Percentiles rank a stretch among this genome's conserved stretches.
phyloP scores from a whole-genome alignment of 2,113 vertebrate species.

The Albula glossodonta region DNA sequence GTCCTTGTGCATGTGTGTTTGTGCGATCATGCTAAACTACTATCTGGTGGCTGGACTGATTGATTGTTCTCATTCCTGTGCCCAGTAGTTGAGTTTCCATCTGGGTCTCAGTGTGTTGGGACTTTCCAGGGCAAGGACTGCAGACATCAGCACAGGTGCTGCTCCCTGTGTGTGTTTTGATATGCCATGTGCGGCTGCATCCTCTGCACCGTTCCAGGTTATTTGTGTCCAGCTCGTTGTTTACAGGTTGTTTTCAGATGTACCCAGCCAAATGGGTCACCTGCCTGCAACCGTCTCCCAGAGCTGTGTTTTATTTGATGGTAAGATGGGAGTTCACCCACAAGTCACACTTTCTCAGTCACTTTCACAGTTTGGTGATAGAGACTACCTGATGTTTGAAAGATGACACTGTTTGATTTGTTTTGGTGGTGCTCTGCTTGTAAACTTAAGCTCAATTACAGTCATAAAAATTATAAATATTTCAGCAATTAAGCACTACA shows the following conservation, averaged over 20 bases:
- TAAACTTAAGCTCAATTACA: not conserved
- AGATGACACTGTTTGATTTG: not conserved
- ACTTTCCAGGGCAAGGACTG: not conserved
- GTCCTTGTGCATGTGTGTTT: not conserved
- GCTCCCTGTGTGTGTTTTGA: not conserved
- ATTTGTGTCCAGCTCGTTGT: not conserved
- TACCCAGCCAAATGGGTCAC: not conserved
- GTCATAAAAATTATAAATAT: not conserved
- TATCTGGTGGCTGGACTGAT: not conserved
- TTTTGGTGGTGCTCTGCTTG: not conserved
- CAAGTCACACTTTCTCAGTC: not conserved
- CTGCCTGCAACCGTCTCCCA: not conserved
- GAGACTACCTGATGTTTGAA: not conserved
- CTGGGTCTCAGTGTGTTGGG: not conserved
- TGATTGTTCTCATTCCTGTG: not conserved
- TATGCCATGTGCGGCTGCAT: not conserved
- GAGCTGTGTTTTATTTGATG: not conserved
- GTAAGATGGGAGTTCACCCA: not conserved
- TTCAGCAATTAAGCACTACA: too few species aligned
- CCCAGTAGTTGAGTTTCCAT: not conserved
- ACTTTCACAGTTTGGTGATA: not conserved
- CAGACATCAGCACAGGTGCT: slow-evolving; percentile 4
- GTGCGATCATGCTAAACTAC: too few species aligned
- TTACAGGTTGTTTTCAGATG: not conserved
- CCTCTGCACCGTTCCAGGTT: not conserved